Base-by-base conservation (phyloP, 2,113 vertebrate genomes). In the Lagopus leucura region DNA sequence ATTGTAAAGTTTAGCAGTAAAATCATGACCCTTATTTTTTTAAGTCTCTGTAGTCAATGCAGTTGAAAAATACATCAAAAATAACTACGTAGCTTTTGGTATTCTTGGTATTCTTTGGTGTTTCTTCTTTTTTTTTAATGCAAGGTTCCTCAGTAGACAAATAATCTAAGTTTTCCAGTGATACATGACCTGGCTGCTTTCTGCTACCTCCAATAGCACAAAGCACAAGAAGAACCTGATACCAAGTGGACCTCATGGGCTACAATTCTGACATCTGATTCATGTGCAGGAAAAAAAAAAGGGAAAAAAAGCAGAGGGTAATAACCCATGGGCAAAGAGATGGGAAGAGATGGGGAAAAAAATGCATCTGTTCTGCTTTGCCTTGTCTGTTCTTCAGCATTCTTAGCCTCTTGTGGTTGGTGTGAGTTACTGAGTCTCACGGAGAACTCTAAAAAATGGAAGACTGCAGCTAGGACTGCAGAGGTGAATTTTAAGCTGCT, bases 361-460 rank as follows among this genome's bases (percentile, higher is more conserved):
- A 4, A 13, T 10, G 17, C 3, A 48, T 9, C 19, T 19, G 18
- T 10, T 48, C 24, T 43, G 6, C 42, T 71, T 77, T 72, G 20
- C 42, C 71, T 71, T 65, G 30, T 43, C 28, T 30, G 12, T 32
- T 76, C 25, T 25, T 52, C 7, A 16, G 20, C 65, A 7, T 82
- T 79, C 21, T 78, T 54, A 67, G 43, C 17, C 5, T 45, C 20
- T n/a, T 36, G n/a, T 36, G 14, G 6, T 38, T 70, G 36, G 21
- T 65, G 73, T 42, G 18, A 71, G 77, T 40, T 76, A 10, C n/a
- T 42, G 7, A 25, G 8, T 13, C 47, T 58, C 13, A 10, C 7
- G 25, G 30, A 40, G 75, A 4, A 27, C 40, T 54, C 20, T 60
- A 13, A 30, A 0, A 1, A 72, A 27, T 0, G 1, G 72, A 25